Evolutionary conservation across 2,113 vertebrate genomes (phyloP).

Genomic region (Marcusenius ussheri): DNA sequence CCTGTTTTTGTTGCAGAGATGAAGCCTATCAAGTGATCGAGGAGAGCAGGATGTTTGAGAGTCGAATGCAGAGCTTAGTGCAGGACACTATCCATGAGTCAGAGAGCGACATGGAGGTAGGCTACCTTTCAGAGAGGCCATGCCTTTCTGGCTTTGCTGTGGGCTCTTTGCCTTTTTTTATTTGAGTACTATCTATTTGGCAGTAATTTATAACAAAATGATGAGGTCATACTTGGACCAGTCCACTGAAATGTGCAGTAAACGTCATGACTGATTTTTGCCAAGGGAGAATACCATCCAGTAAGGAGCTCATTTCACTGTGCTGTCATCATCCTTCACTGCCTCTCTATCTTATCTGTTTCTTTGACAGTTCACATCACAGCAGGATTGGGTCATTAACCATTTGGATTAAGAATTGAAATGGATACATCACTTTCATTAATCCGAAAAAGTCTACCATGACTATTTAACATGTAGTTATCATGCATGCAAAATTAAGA

Average conservation of each 20-base stretch:
- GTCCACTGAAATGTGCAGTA: background rate
- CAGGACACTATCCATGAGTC: constrained; percentile 61
- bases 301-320: background rate
- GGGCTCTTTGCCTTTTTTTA: background rate
- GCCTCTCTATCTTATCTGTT: background rate
- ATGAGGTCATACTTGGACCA: background rate
- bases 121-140: background rate
- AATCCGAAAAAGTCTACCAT: background rate
- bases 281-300: background rate
- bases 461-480: background rate
- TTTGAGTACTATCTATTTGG: background rate
- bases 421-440: background rate
- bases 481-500: background rate
- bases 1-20: constrained; percentile 40
- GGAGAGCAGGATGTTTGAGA: constrained; percentile 60
- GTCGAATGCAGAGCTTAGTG: constrained; percentile 60
- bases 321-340: background rate
- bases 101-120: constrained; percentile 54
- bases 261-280: background rate
- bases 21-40: constrained; percentile 57
- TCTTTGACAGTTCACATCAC: background rate
- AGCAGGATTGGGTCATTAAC: background rate
- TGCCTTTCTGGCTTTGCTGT: background rate
- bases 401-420: background rate
- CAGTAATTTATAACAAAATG: background rate